A percentile compares a stretch with the other conserved stretches of the same genome.
Evolutionary conservation across 2,113 vertebrate species (phyloP).

Genomic region (Catagonus wagneri): DNA sequence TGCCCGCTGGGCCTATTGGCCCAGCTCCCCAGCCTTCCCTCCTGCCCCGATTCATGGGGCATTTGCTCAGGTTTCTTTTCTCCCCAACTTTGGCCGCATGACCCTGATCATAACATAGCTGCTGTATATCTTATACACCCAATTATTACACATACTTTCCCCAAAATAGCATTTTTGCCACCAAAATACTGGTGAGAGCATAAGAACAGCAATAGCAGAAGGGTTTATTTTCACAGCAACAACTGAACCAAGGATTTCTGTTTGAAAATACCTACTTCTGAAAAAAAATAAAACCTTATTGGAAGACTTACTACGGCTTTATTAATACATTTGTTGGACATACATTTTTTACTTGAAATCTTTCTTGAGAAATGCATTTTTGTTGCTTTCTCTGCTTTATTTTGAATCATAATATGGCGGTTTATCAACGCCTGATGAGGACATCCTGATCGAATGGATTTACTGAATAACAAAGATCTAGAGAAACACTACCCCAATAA

Average conservation of each 20-base stretch:
- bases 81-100: not conserved
- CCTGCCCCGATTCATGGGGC: not conserved
- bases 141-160: not conserved
- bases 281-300: not conserved
- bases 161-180: not conserved
- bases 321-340: not conserved
- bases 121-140: not conserved
- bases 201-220: not conserved
- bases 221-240: not conserved
- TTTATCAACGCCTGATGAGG: not conserved
- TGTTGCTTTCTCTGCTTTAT: not conserved
- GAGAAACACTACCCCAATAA: not conserved
- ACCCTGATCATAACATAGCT: not conserved
- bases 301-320: not conserved
- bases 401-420: not conserved
- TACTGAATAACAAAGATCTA: not conserved
- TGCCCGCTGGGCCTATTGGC: rapidly evolving
- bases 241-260: not conserved
- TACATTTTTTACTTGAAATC: not conserved
- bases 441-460: not conserved
- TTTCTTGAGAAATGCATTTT: not conserved
- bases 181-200: not conserved
- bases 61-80: not conserved
- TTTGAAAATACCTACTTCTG: not conserved
- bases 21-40: not conserved